Evolutionary conservation across 2,113 vertebrate genomes (phyloP).

Genomic region (Marcusenius ussheri): DNA sequence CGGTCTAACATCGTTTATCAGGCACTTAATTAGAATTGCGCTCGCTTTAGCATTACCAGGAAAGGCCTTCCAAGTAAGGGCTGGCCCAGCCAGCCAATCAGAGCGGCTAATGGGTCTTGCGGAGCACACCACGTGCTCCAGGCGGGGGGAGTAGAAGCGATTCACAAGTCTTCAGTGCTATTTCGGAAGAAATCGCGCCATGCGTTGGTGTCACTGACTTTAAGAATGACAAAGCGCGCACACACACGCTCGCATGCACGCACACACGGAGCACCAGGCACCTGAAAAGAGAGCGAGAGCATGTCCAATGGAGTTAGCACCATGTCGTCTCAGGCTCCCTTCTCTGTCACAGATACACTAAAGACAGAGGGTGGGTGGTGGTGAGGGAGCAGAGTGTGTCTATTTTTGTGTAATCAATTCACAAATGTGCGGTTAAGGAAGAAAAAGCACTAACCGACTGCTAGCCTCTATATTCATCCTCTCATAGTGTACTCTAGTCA

Average conservation of each 20-base stretch:
- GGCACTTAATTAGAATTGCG: slow-evolving; percentile 16
- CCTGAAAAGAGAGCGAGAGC: background rate
- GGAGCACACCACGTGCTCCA: background rate
- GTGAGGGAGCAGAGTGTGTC: background rate
- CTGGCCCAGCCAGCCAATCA: background rate
- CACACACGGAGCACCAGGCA: background rate
- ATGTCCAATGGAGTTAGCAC: background rate
- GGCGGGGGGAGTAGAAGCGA: background rate
- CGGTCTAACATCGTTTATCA: slow-evolving; percentile 22
- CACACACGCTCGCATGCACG: background rate
- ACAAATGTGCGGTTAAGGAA: background rate
- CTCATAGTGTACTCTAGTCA: background rate
- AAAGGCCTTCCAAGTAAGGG: slow-evolving; percentile 20
- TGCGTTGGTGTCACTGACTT: background rate
- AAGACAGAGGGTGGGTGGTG: background rate
- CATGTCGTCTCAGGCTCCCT: background rate
- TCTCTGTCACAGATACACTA: background rate
- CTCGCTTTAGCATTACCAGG: background rate
- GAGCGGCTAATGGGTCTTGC: background rate
- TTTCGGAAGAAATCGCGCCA: background rate
- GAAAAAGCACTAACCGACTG: background rate
- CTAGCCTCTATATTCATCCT: background rate
- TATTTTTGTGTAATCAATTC: background rate
- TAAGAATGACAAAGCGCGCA: background rate
- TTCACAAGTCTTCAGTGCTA: background rate